Evolutionary conservation across 2,888 invertebrate genomes (phyloP).

Genomic region (Drosophila neonasuta): DNA sequence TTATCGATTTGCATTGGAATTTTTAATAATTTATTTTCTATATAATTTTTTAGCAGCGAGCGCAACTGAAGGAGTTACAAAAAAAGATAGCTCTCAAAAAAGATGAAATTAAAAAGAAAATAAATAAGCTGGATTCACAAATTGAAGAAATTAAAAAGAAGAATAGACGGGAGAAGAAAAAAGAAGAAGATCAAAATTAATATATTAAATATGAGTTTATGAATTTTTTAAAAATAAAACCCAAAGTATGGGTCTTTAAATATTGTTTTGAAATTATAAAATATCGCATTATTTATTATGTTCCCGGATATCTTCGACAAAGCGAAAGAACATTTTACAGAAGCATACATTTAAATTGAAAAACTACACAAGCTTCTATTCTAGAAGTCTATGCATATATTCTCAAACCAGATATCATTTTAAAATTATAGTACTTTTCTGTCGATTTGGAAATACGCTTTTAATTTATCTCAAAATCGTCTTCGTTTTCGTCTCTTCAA

Average conservation of each 20-base stretch:
- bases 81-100: slow-evolving; percentile 37
- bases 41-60: slow-evolving; percentile 37
- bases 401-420: background rate
- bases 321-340: no score
- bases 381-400: background rate
- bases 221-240: no score
- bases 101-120: slow-evolving; percentile 6
- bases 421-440: background rate
- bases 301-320: no score
- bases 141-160: background rate
- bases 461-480: background rate
- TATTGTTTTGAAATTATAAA: no score
- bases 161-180: background rate
- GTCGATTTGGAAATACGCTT: background rate
- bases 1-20: background rate
- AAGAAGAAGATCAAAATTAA: no score
- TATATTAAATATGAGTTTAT: no score
- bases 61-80: slow-evolving; percentile 43
- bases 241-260: no score
- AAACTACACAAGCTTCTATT: background rate
- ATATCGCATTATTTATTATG: no score
- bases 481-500: background rate
- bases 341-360: background rate
- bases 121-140: background rate
- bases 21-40: background rate